Base-by-base conservation (phyloP, 1,140 invertebrate genomes). In the Calliphora vicina region DNA sequence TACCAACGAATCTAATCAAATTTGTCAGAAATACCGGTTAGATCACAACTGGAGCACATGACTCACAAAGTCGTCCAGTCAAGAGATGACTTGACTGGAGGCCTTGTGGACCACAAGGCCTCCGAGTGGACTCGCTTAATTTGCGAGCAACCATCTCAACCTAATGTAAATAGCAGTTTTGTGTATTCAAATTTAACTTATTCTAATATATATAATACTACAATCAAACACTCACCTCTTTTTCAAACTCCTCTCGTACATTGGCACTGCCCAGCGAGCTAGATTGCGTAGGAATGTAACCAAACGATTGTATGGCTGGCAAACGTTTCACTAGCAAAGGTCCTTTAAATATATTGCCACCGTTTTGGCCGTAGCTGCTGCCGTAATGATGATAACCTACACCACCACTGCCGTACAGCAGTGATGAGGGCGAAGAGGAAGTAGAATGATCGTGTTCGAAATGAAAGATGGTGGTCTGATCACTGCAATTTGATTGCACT, bases 201-300 rank as follows among this genome's bases (percentile, higher is more conserved):
- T 2, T 4, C 2, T 4, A 35, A 35, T 4, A 35, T 4, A 35
- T 8, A 35, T 4, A 2, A 35, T 35, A 2, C 29, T 4, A 35
- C 29, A 4, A 35, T 8, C 29, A 4, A 43, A 20, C 12, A 83
- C 88, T 88, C 83, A 89, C 88, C 85, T 88, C 85, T 83, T 85
- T 86, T 67, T 87, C 85, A 82, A 81, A 85, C 23, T 82, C 29
- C 74, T 87, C 83, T 78, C 81, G 81, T 84, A 85, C 86, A 86
- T 89, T 85, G 50, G 83, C 83, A 74, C 83, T 82, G 23, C 29
- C 43, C 76, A 72, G 17, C 4, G 76, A 82, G 9, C 23, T 26
- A 8, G 80, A 74, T 10, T 80, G 82, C 15, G 61, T 81, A 17
- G 78, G 42, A 67, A 85, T 84, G 82, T 83, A 86, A 29, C 84